phyloP scores from a whole-genome alignment of 2,888 invertebrate species.

The Caenorhabditis parvicauda region DNA sequence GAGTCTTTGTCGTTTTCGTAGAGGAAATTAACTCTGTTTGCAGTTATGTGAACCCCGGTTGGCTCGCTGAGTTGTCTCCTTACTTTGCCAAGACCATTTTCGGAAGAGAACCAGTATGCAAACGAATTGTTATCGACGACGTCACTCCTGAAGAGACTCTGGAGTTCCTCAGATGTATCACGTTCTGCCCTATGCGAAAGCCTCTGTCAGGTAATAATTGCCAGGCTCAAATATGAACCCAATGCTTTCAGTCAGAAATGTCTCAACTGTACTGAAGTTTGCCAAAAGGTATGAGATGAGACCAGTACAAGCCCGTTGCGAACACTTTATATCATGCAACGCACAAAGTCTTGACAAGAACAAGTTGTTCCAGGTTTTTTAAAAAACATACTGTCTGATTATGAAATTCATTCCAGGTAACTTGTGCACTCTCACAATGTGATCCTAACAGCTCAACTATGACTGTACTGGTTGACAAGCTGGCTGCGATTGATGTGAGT shows the following conservation, averaged over 20 bases:
- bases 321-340: constrained; percentile 39
- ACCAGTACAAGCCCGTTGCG: constrained; percentile 47
- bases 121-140: constrained; percentile 35
- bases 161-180: constrained; percentile 50
- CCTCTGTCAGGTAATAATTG: constrained; percentile 36
- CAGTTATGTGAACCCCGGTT: constrained; percentile 50
- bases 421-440: constrained; percentile 44
- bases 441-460: constrained; percentile 48
- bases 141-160: constrained; percentile 38
- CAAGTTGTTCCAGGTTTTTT: constrained; percentile 44
- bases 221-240: neutral
- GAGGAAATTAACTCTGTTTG: neutral
- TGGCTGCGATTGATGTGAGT: constrained; percentile 37
- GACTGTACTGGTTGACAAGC: constrained; percentile 41
- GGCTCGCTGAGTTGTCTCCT: constrained; percentile 49
- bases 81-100: constrained; percentile 41
- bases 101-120: constrained; percentile 20
- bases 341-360: constrained; percentile 40
- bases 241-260: constrained; percentile 39
- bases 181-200: constrained; percentile 51
- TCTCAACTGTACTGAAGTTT: constrained; percentile 39
- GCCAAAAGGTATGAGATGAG: constrained; percentile 48
- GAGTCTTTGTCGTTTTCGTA: neutral
- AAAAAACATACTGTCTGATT: neutral
- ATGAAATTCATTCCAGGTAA: constrained; percentile 33